Base-by-base conservation (phyloP, 2,797 vertebrate species). In the Erpetoichthys calabaricus region DNA sequence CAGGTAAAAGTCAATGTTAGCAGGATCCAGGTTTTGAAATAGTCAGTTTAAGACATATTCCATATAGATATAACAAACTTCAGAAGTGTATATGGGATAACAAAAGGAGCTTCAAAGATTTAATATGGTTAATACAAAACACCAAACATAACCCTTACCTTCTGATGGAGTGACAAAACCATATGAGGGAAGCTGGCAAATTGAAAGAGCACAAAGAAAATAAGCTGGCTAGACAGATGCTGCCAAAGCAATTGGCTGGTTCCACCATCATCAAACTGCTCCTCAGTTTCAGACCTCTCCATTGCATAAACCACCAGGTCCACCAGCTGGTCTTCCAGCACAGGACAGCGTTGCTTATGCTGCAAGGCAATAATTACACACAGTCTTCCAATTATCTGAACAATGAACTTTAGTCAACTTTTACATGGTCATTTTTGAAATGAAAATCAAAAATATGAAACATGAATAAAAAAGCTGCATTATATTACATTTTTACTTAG, bases 201-300 rank as follows among this genome's bases (percentile, higher is more conserved):
- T 79, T 98, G 96, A 86, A 99, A 99, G 70, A 99, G 86, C 74
- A 99, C 96, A 75, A 99, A 99, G 87, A 99, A 99, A 87, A 99
- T 99, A 79, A 99, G 96, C 85, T 99, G 96, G 62, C 94, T 98
- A 63, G 96, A 99, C 58, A 99, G 93, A 81, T 99, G 96, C 78
- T 99, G 95, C 96, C 96, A 99, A 68, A 99, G 82, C 72, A 99
- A 75, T 70, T 99, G 96, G 78, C 95, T 99, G 45, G 96, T 98
- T 62, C 96, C 96, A 55, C 96, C 95, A 9, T 98, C 89, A 50
- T 99, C 95, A 7, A 90, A 95, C 79, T 97, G 94, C 67, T 98
- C 95, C 77, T 99, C 96, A 0, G 91, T 97, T 81, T 99, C 96
- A 0, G 96, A 99, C 60, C 96, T 90, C 80, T 99, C 96, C 96